phyloP scores from a whole-genome alignment of 2,888 invertebrate species.

The Tinea pellionella region DNA sequence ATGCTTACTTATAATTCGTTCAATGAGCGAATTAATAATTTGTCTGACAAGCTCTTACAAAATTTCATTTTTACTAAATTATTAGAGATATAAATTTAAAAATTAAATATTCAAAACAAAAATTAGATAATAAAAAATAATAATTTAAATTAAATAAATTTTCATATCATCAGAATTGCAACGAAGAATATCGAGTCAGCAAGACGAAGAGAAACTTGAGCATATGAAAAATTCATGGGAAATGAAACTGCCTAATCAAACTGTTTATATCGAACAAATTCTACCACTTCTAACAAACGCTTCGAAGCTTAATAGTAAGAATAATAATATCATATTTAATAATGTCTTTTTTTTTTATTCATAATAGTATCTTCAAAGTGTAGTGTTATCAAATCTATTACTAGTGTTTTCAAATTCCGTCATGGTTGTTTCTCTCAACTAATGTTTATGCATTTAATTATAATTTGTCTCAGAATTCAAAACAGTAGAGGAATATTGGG shows the following conservation, averaged over 20 bases:
- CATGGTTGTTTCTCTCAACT: too few species aligned
- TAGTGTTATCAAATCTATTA: too few species aligned
- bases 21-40: not conserved
- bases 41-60: not conserved
- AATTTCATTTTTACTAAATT: not conserved
- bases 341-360: too few species aligned
- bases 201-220: slow-evolving; percentile 38
- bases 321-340: not conserved
- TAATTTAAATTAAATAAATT: not conserved
- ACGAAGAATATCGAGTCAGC: slow-evolving; percentile 44
- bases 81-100: not conserved
- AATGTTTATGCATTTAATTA: too few species aligned
- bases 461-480: slow-evolving; percentile 33
- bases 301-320: slow-evolving; percentile 52
- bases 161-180: slow-evolving; percentile 38
- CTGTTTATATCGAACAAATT: slow-evolving; percentile 49
- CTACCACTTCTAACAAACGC: slow-evolving; percentile 53
- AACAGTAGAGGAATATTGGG: slow-evolving; percentile 66
- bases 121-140: not conserved
- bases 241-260: slow-evolving; percentile 43
- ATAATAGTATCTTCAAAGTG: too few species aligned
- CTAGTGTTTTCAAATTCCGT: too few species aligned
- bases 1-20: slow-evolving; percentile 12
- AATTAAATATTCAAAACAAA: not conserved
- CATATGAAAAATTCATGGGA: slow-evolving; percentile 60